A percentile compares a stretch with the other conserved stretches of the same genome.
Evolutionary conservation across 2,888 invertebrate species (phyloP).

Genomic region (Catocala sponsa): DNA sequence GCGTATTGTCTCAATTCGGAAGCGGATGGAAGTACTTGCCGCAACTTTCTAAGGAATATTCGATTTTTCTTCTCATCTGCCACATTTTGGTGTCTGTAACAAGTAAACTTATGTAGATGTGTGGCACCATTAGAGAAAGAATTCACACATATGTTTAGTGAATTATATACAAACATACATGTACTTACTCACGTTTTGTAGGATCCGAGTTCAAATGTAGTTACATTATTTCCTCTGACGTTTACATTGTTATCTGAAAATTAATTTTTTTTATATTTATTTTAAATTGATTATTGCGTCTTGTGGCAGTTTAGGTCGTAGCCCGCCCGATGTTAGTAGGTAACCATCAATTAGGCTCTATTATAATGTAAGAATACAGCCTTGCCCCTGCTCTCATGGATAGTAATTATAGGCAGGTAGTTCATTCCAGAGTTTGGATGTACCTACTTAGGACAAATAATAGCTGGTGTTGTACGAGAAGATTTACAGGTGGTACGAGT

Average conservation of each 20-base stretch:
- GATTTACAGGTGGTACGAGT: too few relatives aligned
- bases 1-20: constrained; percentile 74
- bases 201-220: constrained; percentile 65
- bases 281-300: neutral
- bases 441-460: too few relatives aligned
- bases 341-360: too few relatives aligned
- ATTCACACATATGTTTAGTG: too few relatives aligned
- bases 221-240: constrained; percentile 53
- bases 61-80: constrained; percentile 43
- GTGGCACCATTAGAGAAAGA: constrained; percentile 8
- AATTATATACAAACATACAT: constrained; percentile 26
- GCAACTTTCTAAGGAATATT: constrained; percentile 48
- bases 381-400: too few relatives aligned
- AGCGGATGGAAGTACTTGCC: constrained; percentile 56
- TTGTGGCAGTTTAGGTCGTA: too few relatives aligned
- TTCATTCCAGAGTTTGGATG: too few relatives aligned
- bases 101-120: constrained; percentile 13
- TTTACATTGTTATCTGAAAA: constrained; percentile 67
- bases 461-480: too few relatives aligned
- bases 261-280: neutral
- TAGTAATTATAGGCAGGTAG: too few relatives aligned
- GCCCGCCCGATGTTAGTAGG: too few relatives aligned
- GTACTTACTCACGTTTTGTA: constrained; percentile 86
- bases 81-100: constrained; percentile 55
- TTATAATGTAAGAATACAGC: too few relatives aligned